Base-by-base conservation (phyloP, 2,888 invertebrate genomes). In the Drosophila birchii region DNA sequence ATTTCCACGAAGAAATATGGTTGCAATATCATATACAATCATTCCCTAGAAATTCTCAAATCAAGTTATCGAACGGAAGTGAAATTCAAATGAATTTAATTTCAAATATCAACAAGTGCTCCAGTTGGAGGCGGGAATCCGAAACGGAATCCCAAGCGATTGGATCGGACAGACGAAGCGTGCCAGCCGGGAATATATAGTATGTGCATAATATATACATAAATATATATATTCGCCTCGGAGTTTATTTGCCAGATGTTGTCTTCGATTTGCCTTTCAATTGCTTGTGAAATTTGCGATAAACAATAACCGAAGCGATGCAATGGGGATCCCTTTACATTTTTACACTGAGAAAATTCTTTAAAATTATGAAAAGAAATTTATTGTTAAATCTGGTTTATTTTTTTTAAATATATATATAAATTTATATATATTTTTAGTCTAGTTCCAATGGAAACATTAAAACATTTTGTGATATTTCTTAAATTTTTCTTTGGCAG, bases 211-310 rank as follows among this genome's bases (percentile, higher is more conserved):
- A 23, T 18, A 20, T 18, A 45, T 26, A 26, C 8, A n/a, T 14
- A 41, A 23, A 23, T 44, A n/a, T 14, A 41, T 44, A 23, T 44
- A 23, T 23, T 44, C 23, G 23, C 23, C 44, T 26, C 45, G 32
- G 34, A 34, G 20, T 34, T 32, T 14, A 51, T 51, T 20, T n/a
- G 38, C 49, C 64, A 49, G 49, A 66, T 68, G 66, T 64, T 54
- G 63, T 29, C 58, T 55, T 57, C 62, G 79, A 78, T 75, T 68
- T 75, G 69, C 62, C 47, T 45, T 78, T 78, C 78, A 78, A 78
- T 71, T 78, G 73, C 62, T 69, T 72, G 68, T 79, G 72, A 78
- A 75, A 68, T 63, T 64, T 29, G 51, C 67, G 41, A 55, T 60
- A 59, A 55, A 51, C 56, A 41, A 34, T 45, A n/a, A 26, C 14